phyloP scores from a whole-genome alignment of 2,888 invertebrate genomes.

The Alitta virens region DNA sequence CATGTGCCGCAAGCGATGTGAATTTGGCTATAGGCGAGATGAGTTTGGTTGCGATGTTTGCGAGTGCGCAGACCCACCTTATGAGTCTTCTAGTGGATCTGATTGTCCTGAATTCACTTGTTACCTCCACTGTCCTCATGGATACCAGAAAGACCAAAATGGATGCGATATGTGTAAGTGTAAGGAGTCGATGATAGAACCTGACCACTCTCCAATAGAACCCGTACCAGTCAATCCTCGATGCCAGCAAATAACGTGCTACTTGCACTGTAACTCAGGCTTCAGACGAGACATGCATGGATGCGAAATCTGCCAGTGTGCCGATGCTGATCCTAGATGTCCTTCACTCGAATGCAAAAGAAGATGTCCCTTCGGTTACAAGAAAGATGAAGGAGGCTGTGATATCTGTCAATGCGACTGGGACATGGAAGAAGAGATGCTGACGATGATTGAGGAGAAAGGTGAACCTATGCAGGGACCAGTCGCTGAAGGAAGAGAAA shows the following conservation, averaged over 20 bases:
- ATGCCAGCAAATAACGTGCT: background rate
- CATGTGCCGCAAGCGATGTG: conserved; percentile 12
- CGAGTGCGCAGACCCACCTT: background rate
- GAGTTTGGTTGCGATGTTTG: background rate
- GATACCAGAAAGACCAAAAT: conserved; percentile 16
- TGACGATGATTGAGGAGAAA: background rate
- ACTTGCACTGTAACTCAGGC: background rate
- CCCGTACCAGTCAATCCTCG: background rate
- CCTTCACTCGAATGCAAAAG: conserved; percentile 5
- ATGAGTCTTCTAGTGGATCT: too few relatives aligned
- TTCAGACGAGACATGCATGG: conserved; percentile 7
- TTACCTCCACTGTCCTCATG: conserved; percentile 11
- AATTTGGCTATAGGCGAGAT: conserved; percentile 9
- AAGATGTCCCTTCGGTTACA: conserved; percentile 11
- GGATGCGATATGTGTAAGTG: conserved; percentile 13
- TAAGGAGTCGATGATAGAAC: background rate
- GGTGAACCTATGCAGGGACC: background rate
- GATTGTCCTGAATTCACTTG: background rate
- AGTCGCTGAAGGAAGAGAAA: background rate
- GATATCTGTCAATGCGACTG: conserved; percentile 16
- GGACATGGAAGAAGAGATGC: background rate
- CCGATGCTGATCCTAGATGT: background rate
- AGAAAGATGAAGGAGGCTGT: conserved; percentile 14
- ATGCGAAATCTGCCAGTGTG: conserved; percentile 14
- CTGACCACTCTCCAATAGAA: background rate